These are phyloP conservation scores for Telmatochromis brachygnathus DNA, from an alignment of 2,113 vertebrate genomes.

Conservation along the genomic window DNA sequence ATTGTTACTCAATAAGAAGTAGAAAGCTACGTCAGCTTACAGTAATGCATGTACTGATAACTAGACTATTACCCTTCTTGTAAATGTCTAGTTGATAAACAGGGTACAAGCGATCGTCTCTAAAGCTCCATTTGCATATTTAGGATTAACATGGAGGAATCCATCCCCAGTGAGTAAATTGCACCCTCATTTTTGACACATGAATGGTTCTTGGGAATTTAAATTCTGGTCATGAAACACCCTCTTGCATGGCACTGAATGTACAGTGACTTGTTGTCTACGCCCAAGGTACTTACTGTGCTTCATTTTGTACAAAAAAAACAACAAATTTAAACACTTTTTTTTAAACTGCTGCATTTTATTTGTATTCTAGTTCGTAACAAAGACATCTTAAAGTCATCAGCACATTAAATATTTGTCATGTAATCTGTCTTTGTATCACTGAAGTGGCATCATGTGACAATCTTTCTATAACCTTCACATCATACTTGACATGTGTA, in stretches of 20 bases:
- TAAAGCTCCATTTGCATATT: not conserved
- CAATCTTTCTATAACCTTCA: slow-evolving; percentile 30
- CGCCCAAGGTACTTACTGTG: not conserved
- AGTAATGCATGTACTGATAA: not conserved
- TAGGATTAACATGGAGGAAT: not conserved
- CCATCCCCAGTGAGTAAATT: not conserved
- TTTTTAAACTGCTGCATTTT: not conserved
- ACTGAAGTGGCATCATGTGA: slow-evolving; percentile 30
- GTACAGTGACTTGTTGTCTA: not conserved
- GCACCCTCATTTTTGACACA: not conserved
- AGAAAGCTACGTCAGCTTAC: not conserved
- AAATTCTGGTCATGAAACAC: not conserved
- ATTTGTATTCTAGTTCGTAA: not conserved
- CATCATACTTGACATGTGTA: not conserved
- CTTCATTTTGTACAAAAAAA: not conserved
- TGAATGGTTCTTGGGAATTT: not conserved
- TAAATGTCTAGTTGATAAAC: not conserved
- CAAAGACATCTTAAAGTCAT: not conserved
- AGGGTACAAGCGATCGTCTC: not conserved
- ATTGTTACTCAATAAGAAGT: not conserved
- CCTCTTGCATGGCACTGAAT: slow-evolving; percentile 29
- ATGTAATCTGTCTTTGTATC: not conserved
- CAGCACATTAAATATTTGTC: not conserved
- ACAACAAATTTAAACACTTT: not conserved
- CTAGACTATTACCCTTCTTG: not conserved